phyloP scores from a whole-genome alignment of 2,113 vertebrate genomes.

The Corythaixoides concolor region DNA sequence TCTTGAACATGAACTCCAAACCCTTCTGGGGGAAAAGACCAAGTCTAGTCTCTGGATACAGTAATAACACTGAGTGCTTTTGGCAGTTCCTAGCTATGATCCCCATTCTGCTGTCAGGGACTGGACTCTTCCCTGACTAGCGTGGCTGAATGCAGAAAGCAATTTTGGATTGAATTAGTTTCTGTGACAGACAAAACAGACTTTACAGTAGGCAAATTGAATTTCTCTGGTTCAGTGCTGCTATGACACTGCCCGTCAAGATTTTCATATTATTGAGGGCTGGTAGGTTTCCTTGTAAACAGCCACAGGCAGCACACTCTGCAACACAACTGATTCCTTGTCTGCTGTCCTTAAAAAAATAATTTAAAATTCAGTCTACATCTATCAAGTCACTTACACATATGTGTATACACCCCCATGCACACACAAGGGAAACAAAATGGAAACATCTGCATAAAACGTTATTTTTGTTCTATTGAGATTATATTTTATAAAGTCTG shows the following conservation, averaged over 20 bases:
- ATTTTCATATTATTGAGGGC: constrained; percentile 69
- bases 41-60: background rate
- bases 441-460: background rate
- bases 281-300: constrained; percentile 68
- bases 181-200: constrained; percentile 73
- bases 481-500: background rate
- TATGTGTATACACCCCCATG: background rate
- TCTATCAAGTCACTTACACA: background rate
- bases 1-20: background rate
- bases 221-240: constrained; percentile 76
- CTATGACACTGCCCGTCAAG: constrained; percentile 52
- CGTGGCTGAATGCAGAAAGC: constrained; percentile 64
- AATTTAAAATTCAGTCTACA: background rate
- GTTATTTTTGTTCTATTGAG: background rate
- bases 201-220: constrained; percentile 79
- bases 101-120: background rate
- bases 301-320: background rate
- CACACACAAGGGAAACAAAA: constrained; percentile 26
- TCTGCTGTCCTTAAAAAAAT: background rate
- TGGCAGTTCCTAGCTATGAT: background rate
- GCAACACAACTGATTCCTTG: background rate
- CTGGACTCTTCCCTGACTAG: constrained; percentile 25
- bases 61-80: background rate
- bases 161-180: constrained; percentile 76
- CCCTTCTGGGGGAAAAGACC: background rate